These are phyloP conservation scores for Sebastes iracundus DNA, from an alignment of 2,797 vertebrate species.

Conservation along the genomic window DNA sequence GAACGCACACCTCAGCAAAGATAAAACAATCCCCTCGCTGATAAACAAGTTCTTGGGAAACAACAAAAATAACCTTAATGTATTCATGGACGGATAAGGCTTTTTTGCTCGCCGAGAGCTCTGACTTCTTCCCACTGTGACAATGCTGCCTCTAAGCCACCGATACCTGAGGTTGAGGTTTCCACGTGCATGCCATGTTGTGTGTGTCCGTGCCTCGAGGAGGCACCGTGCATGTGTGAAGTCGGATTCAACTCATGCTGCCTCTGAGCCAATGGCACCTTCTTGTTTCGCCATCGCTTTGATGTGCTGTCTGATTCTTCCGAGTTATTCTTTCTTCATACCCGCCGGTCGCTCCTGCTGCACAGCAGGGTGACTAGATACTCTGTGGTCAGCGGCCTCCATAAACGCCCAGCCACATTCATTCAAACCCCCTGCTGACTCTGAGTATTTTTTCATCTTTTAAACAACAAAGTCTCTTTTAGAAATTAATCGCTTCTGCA, in stretches of 20 bases:
- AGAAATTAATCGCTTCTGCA: background rate
- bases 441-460: conserved; percentile 35
- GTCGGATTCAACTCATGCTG: conserved; percentile 24
- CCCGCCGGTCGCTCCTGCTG: background rate
- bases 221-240: background rate
- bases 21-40: conserved; percentile 31
- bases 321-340: conserved; percentile 14
- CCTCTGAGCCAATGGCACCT: conserved; percentile 62
- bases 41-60: conserved; percentile 54
- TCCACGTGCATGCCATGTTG: background rate
- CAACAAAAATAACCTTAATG: conserved; percentile 55
- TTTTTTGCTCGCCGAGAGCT: conserved; percentile 8
- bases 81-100: conserved; percentile 33
- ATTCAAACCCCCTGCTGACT: background rate
- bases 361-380: conserved; percentile 21
- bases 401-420: conserved; percentile 21
- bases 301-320: conserved; percentile 53
- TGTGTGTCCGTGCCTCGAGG: background rate
- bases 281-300: conserved; percentile 50
- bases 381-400: conserved; percentile 50
- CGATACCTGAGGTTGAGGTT: conserved; percentile 43
- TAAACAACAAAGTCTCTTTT: conserved; percentile 2
- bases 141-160: conserved; percentile 44
- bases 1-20: conserved; percentile 31
- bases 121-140: conserved; percentile 22